Conservation (phyloP, 2,797 vertebrate genomes). For the Sarcoramphus papa region DNA sequence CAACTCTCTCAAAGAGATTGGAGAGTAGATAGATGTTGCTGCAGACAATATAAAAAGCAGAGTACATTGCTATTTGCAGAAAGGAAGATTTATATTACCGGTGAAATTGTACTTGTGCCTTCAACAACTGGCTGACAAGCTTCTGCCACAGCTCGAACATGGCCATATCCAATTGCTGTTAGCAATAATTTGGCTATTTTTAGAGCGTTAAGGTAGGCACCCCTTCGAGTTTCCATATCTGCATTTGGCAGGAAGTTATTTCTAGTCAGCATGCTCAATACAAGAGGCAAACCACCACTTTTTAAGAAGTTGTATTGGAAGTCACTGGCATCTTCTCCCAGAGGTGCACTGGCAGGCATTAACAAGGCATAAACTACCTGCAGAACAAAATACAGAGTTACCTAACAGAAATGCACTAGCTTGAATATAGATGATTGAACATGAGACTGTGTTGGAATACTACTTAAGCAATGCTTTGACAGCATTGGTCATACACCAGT, state of each 20-base stretch:
- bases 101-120: conserved; percentile 89
- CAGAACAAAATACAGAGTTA: neutral
- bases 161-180: conserved; percentile 95
- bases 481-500: neutral
- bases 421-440: neutral
- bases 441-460: neutral
- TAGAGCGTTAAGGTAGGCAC: conserved; percentile 95
- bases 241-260: conserved; percentile 98
- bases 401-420: neutral
- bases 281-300: conserved; percentile 94
- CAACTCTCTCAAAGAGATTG: neutral
- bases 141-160: conserved; percentile 96
- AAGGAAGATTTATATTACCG: conserved; percentile 75
- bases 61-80: neutral
- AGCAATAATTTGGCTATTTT: conserved; percentile 97
- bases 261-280: conserved; percentile 97
- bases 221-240: conserved; percentile 97
- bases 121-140: conserved; percentile 94
- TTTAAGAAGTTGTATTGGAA: conserved; percentile 99
- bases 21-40: neutral
- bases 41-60: neutral
- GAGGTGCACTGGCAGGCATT: conserved; percentile 97
- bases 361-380: conserved; percentile 99
- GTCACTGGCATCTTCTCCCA: conserved; percentile 96
- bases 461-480: neutral